phyloP scores from a whole-genome alignment of 1,140 invertebrate genomes.

The Bradysia coprophila region DNA sequence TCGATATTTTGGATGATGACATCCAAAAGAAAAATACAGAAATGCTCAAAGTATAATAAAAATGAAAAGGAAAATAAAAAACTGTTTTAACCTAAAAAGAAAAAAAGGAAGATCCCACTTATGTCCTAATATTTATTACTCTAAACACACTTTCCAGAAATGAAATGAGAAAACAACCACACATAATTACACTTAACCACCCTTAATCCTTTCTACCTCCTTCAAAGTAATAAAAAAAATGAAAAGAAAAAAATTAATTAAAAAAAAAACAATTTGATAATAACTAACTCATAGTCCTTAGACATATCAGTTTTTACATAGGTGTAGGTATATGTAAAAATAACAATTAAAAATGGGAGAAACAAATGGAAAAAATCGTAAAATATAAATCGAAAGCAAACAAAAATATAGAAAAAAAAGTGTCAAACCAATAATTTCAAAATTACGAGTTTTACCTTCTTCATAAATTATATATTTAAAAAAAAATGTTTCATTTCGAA shows the following conservation, averaged over 20 bases:
- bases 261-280: neutral
- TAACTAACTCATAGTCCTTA: neutral
- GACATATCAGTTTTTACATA: neutral
- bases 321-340: neutral
- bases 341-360: too few relatives aligned
- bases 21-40: neutral
- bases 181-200: too few relatives aligned
- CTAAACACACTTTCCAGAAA: too few relatives aligned
- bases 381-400: too few relatives aligned
- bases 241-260: too few relatives aligned
- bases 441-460: too few relatives aligned
- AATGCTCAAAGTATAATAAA: neutral
- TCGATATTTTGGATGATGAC: neutral
- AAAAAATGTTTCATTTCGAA: too few relatives aligned
- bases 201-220: neutral
- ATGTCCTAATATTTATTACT: too few relatives aligned
- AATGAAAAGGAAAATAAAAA: neutral
- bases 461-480: too few relatives aligned
- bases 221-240: neutral
- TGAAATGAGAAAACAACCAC: too few relatives aligned
- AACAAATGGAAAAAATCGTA: neutral
- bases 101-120: neutral
- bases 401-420: too few relatives aligned
- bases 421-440: too few relatives aligned
- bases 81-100: neutral